Evolutionary conservation across 2,113 vertebrate genomes (phyloP), one percentile per base, ranked within the genome.

Genomic region (Gallinago undulata): DNA sequence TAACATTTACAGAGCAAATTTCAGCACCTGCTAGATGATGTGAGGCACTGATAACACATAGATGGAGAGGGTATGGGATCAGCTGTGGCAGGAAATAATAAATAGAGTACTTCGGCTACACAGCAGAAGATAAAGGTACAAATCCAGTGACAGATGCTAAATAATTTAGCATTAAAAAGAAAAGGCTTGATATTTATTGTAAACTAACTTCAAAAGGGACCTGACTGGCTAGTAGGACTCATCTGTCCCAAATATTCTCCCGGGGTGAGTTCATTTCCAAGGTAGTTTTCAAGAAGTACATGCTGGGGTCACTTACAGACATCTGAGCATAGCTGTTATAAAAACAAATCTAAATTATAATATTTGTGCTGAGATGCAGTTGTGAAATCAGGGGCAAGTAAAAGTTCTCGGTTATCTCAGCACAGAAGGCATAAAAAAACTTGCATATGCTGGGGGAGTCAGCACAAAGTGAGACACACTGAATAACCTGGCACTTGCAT

Each of bases 1-100:
- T 97, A 98, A 97, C 92, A 95, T 97, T 97, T 97, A 90, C 90
- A 94, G 94, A 97, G 94, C 64, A 94, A 96, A 97, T 97, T 95
- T 93, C 91, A 96, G 89, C 87, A 97, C 69, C 74, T 92, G 89
- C 67, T 92, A 94, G 77, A 96, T 97, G 86, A 94, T 87, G 78
- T 93, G 93, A 97, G 85, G 87, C 83, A 88, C 86, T 72, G 83
- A 94, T 84, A 96, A 86, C 45, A 85, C 62, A 57, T 66, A 87
- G 77, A 90, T 95, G 84, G 92, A 84, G 89, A 96, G 33, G 21
- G 55, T 66, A 83, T 60, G 78, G 68, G 91, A 95, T 95, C 94
- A 96, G 96, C 87, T 95, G 87, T 93, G 92, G 67, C 86, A 95
- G 66, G n/a, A 96, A 92, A 94, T 90, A 95, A 96, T 86, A 92